A percentile compares a stretch with the other conserved stretches of the same genome.
These are phyloP conservation scores for Platynereis dumerilii DNA, from an alignment of 2,888 invertebrate species.

Conservation along the genomic window DNA sequence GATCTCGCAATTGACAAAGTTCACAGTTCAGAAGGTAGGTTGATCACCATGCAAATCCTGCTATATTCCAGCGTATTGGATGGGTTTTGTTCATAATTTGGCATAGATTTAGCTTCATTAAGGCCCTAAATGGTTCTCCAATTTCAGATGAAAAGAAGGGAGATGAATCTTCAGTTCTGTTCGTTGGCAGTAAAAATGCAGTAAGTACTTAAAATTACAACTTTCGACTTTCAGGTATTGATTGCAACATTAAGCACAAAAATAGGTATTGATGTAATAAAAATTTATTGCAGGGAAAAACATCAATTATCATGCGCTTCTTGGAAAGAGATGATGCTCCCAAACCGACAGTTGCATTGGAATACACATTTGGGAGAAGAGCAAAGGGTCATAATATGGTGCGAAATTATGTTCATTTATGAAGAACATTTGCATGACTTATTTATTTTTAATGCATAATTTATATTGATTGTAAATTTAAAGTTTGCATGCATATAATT, in stretches of 20 bases:
- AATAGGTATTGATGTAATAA: background rate
- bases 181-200: conserved; percentile 57
- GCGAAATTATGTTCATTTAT: too few relatives aligned
- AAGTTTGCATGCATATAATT: too few relatives aligned
- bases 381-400: conserved; percentile 67
- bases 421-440: too few relatives aligned
- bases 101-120: too few relatives aligned
- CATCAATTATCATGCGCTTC: conserved; percentile 78
- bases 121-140: too few relatives aligned
- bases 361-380: conserved; percentile 81
- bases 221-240: too few relatives aligned
- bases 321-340: conserved; percentile 76
- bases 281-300: conserved; percentile 71
- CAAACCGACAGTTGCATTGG: conserved; percentile 82
- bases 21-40: conserved; percentile 35
- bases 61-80: too few relatives aligned
- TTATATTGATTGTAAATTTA: too few relatives aligned
- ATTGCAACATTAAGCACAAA: background rate
- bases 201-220: conserved; percentile 54
- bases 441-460: background rate
- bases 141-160: conserved; percentile 39
- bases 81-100: too few relatives aligned
- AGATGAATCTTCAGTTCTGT: conserved; percentile 53
- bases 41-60: too few relatives aligned
- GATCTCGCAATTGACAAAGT: conserved; percentile 48